Conservation (phyloP, 2,888 invertebrate genomes). For the Siphonodentalium dalli region DNA sequence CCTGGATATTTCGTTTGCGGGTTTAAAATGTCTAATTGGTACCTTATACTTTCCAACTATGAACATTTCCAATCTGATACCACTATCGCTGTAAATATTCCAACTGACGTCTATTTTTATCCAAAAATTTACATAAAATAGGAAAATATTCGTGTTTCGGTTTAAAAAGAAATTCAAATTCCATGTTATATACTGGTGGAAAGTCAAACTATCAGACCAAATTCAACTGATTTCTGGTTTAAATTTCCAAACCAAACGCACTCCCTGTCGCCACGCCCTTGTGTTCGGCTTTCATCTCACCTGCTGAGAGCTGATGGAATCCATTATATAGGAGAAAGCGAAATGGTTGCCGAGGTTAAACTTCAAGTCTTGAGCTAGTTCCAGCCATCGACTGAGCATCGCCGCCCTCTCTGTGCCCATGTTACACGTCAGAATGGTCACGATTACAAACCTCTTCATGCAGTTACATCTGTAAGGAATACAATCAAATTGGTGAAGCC, state of each 20-base stretch:
- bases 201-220: not conserved
- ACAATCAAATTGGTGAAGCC: too few species aligned
- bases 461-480: slow-evolving; percentile 77
- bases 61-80: too few species aligned
- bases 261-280: not conserved
- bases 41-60: too few species aligned
- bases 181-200: too few species aligned
- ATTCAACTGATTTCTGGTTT: not conserved
- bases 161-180: too few species aligned
- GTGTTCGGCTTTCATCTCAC: slow-evolving; percentile 67
- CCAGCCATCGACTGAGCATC: slow-evolving; percentile 91
- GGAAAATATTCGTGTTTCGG: too few species aligned
- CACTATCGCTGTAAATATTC: too few species aligned
- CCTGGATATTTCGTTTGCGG: too few species aligned
- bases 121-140: too few species aligned
- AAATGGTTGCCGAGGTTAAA: slow-evolving; percentile 89
- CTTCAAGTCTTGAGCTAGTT: slow-evolving; percentile 88
- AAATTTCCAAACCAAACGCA: too few species aligned
- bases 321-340: slow-evolving; percentile 90
- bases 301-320: slow-evolving; percentile 86
- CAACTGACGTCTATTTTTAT: too few species aligned
- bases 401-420: slow-evolving; percentile 76
- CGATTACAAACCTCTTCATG: slow-evolving; percentile 84
- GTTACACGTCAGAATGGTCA: slow-evolving; percentile 85
- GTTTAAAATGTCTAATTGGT: too few species aligned